phyloP scores from a whole-genome alignment of 2,888 invertebrate species.

The Myathropa florea region DNA sequence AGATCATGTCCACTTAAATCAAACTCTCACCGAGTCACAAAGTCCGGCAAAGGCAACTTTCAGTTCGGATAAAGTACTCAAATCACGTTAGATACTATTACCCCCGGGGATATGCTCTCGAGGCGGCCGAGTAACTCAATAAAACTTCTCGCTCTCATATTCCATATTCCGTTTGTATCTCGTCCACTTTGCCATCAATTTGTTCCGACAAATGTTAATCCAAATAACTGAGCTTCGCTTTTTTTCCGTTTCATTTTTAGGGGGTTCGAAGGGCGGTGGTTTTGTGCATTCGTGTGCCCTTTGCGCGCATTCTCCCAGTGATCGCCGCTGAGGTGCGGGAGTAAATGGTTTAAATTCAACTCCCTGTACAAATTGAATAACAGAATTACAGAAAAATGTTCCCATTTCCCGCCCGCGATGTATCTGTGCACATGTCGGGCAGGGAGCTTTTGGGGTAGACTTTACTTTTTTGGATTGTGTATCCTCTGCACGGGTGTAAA shows the following conservation, averaged over 20 bases:
- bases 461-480: conserved; percentile 17
- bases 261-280: not conserved
- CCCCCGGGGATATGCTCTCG: not conserved
- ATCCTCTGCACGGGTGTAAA: conserved; percentile 3
- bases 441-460: not conserved
- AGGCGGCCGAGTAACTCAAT: conserved; percentile 28
- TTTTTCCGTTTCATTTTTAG: not conserved
- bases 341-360: conserved; percentile 68
- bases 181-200: conserved; percentile 59
- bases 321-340: conserved; percentile 42
- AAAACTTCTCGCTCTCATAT: conserved; percentile 33
- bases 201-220: conserved; percentile 54
- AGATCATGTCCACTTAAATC: not conserved
- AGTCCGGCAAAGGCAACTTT: not conserved
- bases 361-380: conserved; percentile 69
- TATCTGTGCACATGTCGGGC: not conserved
- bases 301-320: conserved; percentile 21
- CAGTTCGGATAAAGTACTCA: not conserved
- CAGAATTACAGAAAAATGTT: conserved; percentile 63
- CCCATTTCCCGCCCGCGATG: conserved; percentile 31
- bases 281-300: not conserved
- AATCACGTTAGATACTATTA: not conserved
- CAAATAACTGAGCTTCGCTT: not conserved
- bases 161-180: conserved; percentile 57
- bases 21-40: not conserved